phyloP scores from a whole-genome alignment of 2,888 invertebrate species.

The Drosophila picticornis region DNA sequence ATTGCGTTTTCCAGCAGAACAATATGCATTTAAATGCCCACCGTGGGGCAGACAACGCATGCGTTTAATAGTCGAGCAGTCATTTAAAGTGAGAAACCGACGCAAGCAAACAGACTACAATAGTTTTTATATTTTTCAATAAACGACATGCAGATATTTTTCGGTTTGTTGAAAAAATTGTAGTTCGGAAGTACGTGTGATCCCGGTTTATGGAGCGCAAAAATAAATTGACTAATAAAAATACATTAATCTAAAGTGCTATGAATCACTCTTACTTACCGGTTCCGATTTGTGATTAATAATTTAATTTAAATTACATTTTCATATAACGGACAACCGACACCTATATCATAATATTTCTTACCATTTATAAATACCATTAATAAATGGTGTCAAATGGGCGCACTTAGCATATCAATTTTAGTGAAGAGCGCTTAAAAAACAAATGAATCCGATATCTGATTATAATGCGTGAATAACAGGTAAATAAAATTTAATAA shows the following conservation, averaged over 20 bases:
- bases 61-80: constrained; percentile 55
- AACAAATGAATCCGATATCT: not conserved
- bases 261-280: not conserved
- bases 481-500: not conserved
- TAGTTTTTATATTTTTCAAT: constrained; percentile 32
- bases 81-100: constrained; percentile 52
- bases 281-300: not conserved
- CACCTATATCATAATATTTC: not conserved
- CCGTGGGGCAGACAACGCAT: constrained; percentile 7
- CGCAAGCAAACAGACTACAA: constrained; percentile 24
- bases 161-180: not conserved
- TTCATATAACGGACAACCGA: too few relatives aligned
- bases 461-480: not conserved
- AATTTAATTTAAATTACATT: not conserved
- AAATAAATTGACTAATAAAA: constrained; percentile 1
- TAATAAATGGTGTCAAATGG: not conserved
- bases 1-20: constrained; percentile 19
- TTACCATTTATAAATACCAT: not conserved
- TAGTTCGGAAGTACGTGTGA: not conserved
- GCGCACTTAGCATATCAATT: not conserved
- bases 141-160: not conserved
- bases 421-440: not conserved
- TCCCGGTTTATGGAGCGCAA: not conserved
- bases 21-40: constrained; percentile 54
- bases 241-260: not conserved